Evolutionary conservation across 1,140 invertebrate genomes (phyloP).

Genomic region (Atopsyche davidsoni): DNA sequence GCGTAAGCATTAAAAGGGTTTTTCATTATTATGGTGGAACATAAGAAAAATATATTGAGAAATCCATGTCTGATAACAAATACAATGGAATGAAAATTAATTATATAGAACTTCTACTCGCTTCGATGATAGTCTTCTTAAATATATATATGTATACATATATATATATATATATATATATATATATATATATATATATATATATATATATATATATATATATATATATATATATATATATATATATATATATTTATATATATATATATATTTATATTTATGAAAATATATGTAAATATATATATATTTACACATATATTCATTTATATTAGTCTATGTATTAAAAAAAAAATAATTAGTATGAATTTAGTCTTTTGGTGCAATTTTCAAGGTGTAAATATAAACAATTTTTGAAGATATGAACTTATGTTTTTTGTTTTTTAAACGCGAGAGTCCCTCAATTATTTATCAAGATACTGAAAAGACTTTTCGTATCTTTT

Average conservation of each 20-base stretch:
- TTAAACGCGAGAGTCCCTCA: no score
- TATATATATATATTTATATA: constrained; percentile 1
- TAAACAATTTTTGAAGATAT: no score
- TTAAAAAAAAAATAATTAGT: no score
- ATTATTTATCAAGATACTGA: no score
- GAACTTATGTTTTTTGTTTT: no score
- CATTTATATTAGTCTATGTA: no score
- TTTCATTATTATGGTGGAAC: neutral
- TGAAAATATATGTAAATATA: no score
- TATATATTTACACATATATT: no score
- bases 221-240: neutral
- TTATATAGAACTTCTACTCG: neutral
- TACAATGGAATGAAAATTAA: neutral
- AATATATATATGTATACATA: neutral
- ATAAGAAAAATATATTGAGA: neutral
- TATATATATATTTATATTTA: neutral
- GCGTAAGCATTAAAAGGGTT: neutral
- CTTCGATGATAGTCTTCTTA: neutral
- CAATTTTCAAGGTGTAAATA: no score
- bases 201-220: neutral
- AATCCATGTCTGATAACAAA: no score
- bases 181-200: neutral
- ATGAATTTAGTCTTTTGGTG: no score
- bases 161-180: neutral
- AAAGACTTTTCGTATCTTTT: no score